Base-by-base conservation (phyloP, 1,140 invertebrate genomes). In the Brachionus koreanus region DNA sequence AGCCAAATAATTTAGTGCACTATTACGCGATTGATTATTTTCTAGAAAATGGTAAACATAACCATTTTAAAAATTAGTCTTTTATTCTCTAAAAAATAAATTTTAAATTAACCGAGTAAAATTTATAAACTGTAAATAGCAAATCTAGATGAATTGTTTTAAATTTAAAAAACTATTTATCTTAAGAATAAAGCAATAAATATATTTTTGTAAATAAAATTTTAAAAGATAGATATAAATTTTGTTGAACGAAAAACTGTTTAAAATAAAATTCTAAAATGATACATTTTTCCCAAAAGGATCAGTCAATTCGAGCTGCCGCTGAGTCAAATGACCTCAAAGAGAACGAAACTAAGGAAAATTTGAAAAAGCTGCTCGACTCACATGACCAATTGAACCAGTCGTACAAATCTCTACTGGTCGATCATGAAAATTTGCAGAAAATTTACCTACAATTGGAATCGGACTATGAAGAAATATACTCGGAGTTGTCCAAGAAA, bases 261-360 rank as follows among this genome's bases (percentile, higher is more conserved):
- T 67, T 2, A 0, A 67, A 35, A 37, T 29, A 35, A 67, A 35
- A 9, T n/a, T n/a, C n/a, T 16, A 67, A n/a, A n/a, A 67, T 33
- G 35, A 67, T 35, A 35, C 0, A 33, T 46, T 37, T 69, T 39
- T 69, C 16, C 16, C 37, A 0, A 69, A 69, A 69, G 65, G 77
- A 39, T 16, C 16, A 42, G 63, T 65, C 76, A 19, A 79, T 79
- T 10, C 10, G 49, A 39, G 46, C 49, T 7, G 76, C 76, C n/a
- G 76, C 76, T 16, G 49, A 79, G 23, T 19, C 33, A 5, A 65
- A 79, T 19, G 69, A 74, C 12, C 37, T 46, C 16, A 74, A 74
- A 46, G 76, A 79, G 25, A 79, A 23, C 29, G 76, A 79, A 35
- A 79, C 49, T 12, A 57, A 79, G n/a, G 76, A 57, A 39, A 79